These are phyloP conservation scores for Meriones psammophilus DNA, from an alignment of 2,797 vertebrate species.

Conservation along the genomic window DNA sequence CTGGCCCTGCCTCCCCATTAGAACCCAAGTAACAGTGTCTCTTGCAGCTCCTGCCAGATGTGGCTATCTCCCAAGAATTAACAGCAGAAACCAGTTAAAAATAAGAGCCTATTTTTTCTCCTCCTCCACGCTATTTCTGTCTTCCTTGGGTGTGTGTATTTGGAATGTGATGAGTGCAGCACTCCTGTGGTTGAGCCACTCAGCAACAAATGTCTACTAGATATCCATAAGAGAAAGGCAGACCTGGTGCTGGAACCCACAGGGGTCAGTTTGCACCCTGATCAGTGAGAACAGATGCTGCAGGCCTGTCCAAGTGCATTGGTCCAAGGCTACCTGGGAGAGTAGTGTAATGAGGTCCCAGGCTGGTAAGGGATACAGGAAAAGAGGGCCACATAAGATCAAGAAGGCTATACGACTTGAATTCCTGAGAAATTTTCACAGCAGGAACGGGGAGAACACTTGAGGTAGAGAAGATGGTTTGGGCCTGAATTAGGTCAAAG, in stretches of 20 bases:
- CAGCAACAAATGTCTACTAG: background rate
- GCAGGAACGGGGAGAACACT: background rate
- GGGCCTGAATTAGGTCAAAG: background rate
- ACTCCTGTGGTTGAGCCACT: background rate
- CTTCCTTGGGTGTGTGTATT: background rate
- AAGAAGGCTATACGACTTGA: background rate
- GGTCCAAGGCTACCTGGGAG: background rate
- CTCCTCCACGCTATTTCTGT: background rate
- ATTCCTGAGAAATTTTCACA: background rate
- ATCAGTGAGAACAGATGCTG: background rate
- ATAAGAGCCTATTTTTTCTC: background rate
- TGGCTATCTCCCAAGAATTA: background rate
- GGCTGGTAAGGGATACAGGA: too few relatives aligned
- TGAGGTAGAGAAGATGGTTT: background rate
- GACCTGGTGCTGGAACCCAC: background rate
- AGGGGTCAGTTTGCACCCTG: background rate
- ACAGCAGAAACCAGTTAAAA: constrained; percentile 18
- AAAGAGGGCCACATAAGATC: background rate
- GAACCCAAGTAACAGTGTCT: background rate
- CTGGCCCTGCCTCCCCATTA: background rate
- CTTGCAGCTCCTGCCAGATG: background rate
- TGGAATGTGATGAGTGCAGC: background rate
- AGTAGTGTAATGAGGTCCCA: background rate
- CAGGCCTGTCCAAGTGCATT: background rate
- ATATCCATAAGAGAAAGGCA: background rate